Percentiles rank a stretch among this genome's conserved stretches.
These are phyloP conservation scores for Myathropa florea DNA, from an alignment of 2,888 invertebrate genomes.

Conservation along the genomic window DNA sequence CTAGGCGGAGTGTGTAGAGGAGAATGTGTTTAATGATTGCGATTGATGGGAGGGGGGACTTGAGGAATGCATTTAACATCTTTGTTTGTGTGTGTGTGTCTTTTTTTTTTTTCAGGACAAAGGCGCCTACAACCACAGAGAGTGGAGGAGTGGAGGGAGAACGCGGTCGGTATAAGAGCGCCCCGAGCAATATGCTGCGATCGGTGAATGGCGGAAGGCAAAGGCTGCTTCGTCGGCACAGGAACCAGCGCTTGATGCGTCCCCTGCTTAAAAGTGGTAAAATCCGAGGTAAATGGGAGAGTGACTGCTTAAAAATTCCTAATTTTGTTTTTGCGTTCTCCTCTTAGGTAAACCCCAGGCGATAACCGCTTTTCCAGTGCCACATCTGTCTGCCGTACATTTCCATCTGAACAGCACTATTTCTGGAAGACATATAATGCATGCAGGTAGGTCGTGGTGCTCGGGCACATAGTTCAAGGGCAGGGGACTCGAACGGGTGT, in stretches of 20 bases:
- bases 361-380: slow-evolving; percentile 22
- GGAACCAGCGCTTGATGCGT: slow-evolving; percentile 45
- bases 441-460: slow-evolving; percentile 36
- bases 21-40: slow-evolving; percentile 50
- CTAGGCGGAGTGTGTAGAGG: slow-evolving; percentile 51
- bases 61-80: slow-evolving; percentile 19
- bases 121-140: slow-evolving; percentile 18
- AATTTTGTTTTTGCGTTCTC: not conserved
- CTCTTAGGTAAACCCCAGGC: slow-evolving; percentile 47
- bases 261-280: slow-evolving; percentile 64
- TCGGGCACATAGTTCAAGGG: too few species aligned
- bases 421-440: slow-evolving; percentile 72
- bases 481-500: too few species aligned
- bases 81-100: not conserved
- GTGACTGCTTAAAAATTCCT: not conserved
- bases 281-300: slow-evolving; percentile 1
- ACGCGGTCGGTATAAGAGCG: slow-evolving; percentile 45
- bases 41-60: slow-evolving; percentile 33
- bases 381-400: slow-evolving; percentile 75
- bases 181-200: slow-evolving; percentile 52
- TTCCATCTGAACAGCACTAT: slow-evolving; percentile 77
- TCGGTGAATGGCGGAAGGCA: slow-evolving; percentile 20
- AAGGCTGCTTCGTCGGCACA: slow-evolving; percentile 13
- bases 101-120: slow-evolving; percentile 23
- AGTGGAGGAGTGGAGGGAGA: slow-evolving; percentile 3